Conservation (phyloP, 2,797 vertebrate genomes). For the Urosaurus nigricauda region DNA sequence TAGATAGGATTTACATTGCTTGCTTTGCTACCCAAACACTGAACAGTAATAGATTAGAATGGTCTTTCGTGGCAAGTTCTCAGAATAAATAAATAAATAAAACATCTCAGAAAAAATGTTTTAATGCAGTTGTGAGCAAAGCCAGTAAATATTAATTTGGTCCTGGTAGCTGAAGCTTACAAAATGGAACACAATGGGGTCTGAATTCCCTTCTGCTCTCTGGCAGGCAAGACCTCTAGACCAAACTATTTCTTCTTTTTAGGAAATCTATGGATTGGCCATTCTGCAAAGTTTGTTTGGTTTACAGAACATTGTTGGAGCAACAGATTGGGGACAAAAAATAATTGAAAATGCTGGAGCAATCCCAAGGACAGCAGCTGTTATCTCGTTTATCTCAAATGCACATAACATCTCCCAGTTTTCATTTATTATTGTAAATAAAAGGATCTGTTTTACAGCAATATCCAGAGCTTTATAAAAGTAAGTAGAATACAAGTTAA, state of each 20-base stretch:
- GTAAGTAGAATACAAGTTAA: not conserved
- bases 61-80: not conserved
- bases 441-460: not conserved
- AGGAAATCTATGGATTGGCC: not conserved
- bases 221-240: not conserved
- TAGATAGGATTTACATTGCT: not conserved
- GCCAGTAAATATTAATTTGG: constrained; percentile 20
- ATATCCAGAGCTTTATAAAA: not conserved
- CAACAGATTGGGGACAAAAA: not conserved
- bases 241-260: not conserved
- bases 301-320: not conserved
- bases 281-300: not conserved
- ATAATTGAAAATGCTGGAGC: not conserved
- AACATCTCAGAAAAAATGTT: not conserved
- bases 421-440: not conserved
- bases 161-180: constrained; percentile 23
- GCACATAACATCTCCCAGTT: constrained; percentile 11
- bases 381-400: not conserved
- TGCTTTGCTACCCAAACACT: constrained; percentile 31
- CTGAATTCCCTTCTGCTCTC: not conserved
- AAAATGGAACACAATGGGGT: constrained; percentile 8
- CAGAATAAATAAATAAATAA: not conserved
- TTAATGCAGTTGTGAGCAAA: constrained; percentile 3
- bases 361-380: not conserved
- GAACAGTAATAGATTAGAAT: constrained; percentile 33